Conservation (phyloP, 1,140 invertebrate species). For the Drosophila punjabiensis region DNA sequence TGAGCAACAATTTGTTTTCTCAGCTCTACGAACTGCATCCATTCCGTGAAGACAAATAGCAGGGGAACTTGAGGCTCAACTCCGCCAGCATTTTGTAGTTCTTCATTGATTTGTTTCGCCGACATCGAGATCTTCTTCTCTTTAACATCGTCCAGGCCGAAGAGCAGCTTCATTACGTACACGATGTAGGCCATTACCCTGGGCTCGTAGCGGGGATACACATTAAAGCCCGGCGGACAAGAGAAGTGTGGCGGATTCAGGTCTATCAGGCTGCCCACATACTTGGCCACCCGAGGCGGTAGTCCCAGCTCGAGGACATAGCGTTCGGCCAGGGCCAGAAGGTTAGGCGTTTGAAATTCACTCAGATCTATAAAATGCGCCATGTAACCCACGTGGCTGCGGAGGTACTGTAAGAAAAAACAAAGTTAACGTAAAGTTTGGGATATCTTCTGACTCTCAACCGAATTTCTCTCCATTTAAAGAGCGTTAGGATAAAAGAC, state of each 20-base stretch:
- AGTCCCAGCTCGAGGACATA: slow-evolving; percentile 87
- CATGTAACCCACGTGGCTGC: slow-evolving; percentile 42
- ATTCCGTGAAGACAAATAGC: slow-evolving; percentile 88
- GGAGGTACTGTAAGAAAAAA: slow-evolving; percentile 31
- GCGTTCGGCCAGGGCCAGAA: slow-evolving; percentile 85
- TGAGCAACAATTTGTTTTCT: slow-evolving; percentile 86
- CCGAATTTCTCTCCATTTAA: neutral
- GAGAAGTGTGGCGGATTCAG: slow-evolving; percentile 84
- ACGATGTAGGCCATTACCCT: slow-evolving; percentile 88
- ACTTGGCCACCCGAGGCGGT: slow-evolving; percentile 83
- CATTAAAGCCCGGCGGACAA: slow-evolving; percentile 29
- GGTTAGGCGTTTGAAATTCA: slow-evolving; percentile 85
- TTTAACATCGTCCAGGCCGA: slow-evolving; percentile 88
- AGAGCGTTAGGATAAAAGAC: neutral
- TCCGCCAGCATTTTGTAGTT: slow-evolving; percentile 5
- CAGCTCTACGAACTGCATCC: slow-evolving; percentile 88
- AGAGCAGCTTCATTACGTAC: slow-evolving; percentile 88
- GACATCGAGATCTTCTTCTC: slow-evolving; percentile 87
- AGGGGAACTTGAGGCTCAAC: slow-evolving; percentile 39
- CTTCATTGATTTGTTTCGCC: slow-evolving; percentile 85
- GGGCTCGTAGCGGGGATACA: slow-evolving; percentile 87
- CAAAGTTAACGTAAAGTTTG: neutral
- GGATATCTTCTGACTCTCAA: neutral
- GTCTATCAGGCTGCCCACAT: slow-evolving; percentile 78
- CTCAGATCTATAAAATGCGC: slow-evolving; percentile 60